Evolutionary conservation across 1,140 invertebrate species (phyloP).

Genomic region (Caligus rogercresseyi): DNA sequence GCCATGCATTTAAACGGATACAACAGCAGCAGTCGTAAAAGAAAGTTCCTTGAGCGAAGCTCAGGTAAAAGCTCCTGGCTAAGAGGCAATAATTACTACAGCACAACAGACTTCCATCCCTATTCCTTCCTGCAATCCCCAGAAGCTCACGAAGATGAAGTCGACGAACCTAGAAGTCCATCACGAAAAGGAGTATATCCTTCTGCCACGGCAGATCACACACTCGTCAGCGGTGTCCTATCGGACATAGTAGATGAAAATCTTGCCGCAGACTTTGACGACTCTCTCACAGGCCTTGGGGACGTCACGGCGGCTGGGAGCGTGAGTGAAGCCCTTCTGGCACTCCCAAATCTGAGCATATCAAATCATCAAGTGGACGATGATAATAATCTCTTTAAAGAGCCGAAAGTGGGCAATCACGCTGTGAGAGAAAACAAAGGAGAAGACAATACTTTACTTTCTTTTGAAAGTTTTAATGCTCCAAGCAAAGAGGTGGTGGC

Average conservation of each 20-base stretch:
- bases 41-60: slow-evolving; percentile 8
- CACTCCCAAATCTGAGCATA: slow-evolving; percentile 38
- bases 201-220: no score
- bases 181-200: not conserved
- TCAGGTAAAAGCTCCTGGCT: not conserved
- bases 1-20: slow-evolving; percentile 8
- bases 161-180: not conserved
- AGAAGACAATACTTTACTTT: not conserved
- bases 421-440: not conserved
- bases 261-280: slow-evolving; percentile 55
- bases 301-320: slow-evolving; percentile 40
- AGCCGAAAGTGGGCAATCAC: not conserved
- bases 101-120: not conserved
- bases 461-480: not conserved
- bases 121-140: not conserved
- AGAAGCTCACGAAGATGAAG: not conserved
- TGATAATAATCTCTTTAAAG: slow-evolving; percentile 29
- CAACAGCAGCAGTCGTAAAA: not conserved
- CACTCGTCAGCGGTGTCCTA: no score
- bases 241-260: slow-evolving; percentile 45
- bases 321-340: slow-evolving; percentile 61
- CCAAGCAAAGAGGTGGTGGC: not conserved
- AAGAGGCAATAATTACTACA: slow-evolving; percentile 1
- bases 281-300: slow-evolving; percentile 50
- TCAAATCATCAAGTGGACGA: slow-evolving; percentile 48